Evolutionary conservation across 2,113 vertebrate genomes (phyloP).

Genomic region (Siphamia tubifer): DNA sequence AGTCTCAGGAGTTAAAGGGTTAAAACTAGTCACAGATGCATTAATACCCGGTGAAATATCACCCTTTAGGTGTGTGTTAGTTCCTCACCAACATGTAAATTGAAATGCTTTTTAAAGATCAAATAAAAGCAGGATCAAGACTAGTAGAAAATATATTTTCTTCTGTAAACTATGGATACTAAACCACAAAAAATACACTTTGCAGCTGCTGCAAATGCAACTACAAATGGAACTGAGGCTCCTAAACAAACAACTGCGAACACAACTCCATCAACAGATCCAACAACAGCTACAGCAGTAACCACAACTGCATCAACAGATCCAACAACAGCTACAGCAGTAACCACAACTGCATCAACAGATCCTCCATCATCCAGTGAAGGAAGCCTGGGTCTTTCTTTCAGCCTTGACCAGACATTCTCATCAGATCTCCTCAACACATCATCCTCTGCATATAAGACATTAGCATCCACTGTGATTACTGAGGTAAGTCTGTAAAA

Average conservation of each 20-base stretch:
- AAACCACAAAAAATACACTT: no score
- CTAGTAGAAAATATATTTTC: no score
- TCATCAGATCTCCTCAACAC: background rate
- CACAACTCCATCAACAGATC: background rate
- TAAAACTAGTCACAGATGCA: no score
- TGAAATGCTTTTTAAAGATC: no score
- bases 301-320: background rate
- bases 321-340: background rate
- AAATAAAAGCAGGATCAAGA: no score
- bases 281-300: background rate
- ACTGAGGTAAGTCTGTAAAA: conserved; percentile 48
- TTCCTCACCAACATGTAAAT: no score
- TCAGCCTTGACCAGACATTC: conserved; percentile 31
- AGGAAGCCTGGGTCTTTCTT: conserved; percentile 22
- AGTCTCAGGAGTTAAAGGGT: no score
- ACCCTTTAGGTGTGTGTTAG: no score
- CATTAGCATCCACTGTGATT: conserved; percentile 10
- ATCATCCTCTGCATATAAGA: background rate
- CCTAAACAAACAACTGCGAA: background rate
- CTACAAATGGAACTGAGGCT: no score
- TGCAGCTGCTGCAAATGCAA: no score
- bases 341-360: background rate
- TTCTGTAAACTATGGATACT: no score
- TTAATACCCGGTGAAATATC: no score
- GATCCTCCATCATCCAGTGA: conserved; percentile 14